Evolutionary conservation across 2,797 vertebrate genomes (phyloP).

Genomic region (Chrysocyon brachyurus): DNA sequence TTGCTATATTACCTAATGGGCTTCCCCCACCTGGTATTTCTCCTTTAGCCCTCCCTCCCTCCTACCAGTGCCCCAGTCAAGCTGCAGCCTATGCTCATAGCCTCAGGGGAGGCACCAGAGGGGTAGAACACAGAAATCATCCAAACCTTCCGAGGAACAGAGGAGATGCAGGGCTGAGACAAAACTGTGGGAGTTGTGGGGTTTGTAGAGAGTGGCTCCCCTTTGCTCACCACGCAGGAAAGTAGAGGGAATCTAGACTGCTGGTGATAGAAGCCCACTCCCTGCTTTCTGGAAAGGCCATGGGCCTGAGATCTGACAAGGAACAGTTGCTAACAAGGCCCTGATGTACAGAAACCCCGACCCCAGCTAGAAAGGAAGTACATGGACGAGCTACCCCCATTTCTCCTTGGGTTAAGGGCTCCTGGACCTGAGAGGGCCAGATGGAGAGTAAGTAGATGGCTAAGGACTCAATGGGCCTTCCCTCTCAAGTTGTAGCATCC

Average conservation of each 20-base stretch:
- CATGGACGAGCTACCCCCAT: neutral
- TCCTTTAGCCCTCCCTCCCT: neutral
- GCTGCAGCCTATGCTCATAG: neutral
- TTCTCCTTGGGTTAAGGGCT: neutral
- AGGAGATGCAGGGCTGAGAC: neutral
- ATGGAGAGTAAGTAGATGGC: neutral
- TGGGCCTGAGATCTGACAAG: neutral
- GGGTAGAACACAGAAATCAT: neutral
- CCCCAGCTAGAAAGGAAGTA: neutral
- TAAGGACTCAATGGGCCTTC: neutral
- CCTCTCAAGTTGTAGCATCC: neutral
- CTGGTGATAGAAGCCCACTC: neutral
- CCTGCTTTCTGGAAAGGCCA: neutral
- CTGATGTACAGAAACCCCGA: neutral
- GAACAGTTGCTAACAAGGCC: neutral
- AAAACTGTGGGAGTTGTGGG: neutral
- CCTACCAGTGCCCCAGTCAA: neutral
- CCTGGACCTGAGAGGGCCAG: neutral
- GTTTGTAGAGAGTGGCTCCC: neutral
- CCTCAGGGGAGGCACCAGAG: neutral
- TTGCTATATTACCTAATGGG: neutral
- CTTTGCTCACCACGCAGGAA: neutral
- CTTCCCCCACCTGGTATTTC: neutral
- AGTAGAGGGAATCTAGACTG: neutral
- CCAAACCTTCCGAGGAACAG: neutral